phyloP scores from a whole-genome alignment of 2,888 invertebrate genomes.

The Synergus laeviventris region DNA sequence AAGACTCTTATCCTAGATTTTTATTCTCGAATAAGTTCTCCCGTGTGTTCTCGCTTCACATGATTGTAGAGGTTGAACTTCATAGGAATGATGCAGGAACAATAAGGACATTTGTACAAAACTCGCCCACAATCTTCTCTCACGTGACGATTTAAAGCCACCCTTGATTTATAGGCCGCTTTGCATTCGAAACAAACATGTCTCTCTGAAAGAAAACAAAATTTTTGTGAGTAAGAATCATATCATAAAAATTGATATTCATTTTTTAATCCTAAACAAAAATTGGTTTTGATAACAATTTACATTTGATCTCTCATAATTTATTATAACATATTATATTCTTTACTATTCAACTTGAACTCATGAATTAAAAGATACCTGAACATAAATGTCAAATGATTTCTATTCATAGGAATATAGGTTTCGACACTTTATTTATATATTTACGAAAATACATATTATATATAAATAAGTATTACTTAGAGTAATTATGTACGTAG shows the following conservation, averaged over 20 bases:
- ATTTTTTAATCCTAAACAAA: background rate
- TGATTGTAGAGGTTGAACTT: constrained; percentile 68
- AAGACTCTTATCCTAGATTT: background rate
- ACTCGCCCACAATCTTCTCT: constrained; percentile 70
- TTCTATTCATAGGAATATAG: constrained; percentile 41
- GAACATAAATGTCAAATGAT: constrained; percentile 26
- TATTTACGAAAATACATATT: constrained; percentile 72
- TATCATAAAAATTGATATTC: background rate
- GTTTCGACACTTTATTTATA: constrained; percentile 66
- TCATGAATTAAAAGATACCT: too few species aligned
- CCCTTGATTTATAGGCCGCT: constrained; percentile 79
- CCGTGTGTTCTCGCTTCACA: constrained; percentile 57
- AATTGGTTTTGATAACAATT: background rate
- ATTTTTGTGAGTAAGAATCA: constrained; percentile 20
- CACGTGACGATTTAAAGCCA: constrained; percentile 74
- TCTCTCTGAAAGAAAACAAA: constrained; percentile 58
- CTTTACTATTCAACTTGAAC: background rate
- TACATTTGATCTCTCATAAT: background rate
- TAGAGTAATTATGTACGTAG: constrained; percentile 46
- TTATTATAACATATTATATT: background rate
- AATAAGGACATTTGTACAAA: constrained; percentile 68
- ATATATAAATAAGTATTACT: constrained; percentile 63
- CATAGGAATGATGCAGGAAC: constrained; percentile 64
- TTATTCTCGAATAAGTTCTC: background rate
- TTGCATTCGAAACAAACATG: constrained; percentile 77